Evolutionary conservation across 2,888 invertebrate genomes (phyloP).

Genomic region (Campoplex nolae): DNA sequence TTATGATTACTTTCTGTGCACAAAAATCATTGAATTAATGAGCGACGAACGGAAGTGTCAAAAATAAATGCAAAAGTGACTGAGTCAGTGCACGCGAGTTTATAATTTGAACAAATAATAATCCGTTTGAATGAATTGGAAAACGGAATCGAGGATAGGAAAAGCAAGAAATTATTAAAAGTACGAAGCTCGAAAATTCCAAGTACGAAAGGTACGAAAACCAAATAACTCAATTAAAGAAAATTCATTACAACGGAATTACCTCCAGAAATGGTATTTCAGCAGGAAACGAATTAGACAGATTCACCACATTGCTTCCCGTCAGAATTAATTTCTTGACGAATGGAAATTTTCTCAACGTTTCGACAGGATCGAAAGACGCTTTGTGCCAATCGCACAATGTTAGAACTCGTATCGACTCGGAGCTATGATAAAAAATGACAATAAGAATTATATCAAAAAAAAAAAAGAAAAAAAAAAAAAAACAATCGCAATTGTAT

Average conservation of each 20-base stretch:
- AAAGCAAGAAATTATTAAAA: neutral
- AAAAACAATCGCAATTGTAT: slow-evolving; percentile 1
- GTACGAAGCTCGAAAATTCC: no score
- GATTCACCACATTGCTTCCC: slow-evolving; percentile 76
- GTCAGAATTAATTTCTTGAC: slow-evolving; percentile 75
- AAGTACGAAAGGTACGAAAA: neutral
- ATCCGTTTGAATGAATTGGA: neutral
- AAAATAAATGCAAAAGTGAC: neutral
- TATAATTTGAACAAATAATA: neutral
- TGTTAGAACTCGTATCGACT: slow-evolving; percentile 68
- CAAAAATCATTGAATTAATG: slow-evolving; percentile 20
- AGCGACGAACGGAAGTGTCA: neutral
- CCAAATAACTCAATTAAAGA: neutral
- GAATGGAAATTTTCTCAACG: slow-evolving; percentile 74
- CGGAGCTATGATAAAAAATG: slow-evolving; percentile 42
- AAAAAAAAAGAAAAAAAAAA: no score
- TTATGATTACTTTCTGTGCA: slow-evolving; percentile 80
- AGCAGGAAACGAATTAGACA: slow-evolving; percentile 75
- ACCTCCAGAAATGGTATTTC: slow-evolving; percentile 77
- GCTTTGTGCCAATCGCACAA: slow-evolving; percentile 76
- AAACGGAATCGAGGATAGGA: neutral
- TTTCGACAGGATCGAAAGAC: slow-evolving; percentile 75
- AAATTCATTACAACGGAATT: slow-evolving; percentile 35
- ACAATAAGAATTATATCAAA: neutral
- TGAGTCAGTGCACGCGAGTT: neutral